These are phyloP conservation scores for Eupithecia dodoneata DNA, from an alignment of 2,888 invertebrate genomes.

Conservation along the genomic window DNA sequence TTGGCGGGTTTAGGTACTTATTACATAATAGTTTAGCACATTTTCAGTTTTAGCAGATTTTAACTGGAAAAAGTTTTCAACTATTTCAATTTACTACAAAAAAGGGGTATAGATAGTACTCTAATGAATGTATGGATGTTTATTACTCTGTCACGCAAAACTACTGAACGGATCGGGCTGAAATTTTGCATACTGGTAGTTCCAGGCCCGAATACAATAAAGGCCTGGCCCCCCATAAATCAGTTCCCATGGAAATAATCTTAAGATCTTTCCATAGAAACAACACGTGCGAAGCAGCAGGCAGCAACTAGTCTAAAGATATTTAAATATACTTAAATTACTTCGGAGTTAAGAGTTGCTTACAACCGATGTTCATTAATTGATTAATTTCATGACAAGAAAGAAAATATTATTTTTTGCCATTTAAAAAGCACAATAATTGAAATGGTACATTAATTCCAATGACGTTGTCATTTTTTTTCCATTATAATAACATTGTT, in stretches of 20 bases:
- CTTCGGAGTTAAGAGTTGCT: background rate
- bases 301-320: too few relatives aligned
- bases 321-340: background rate
- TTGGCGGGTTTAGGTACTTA: background rate
- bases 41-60: background rate
- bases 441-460: background rate
- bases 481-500: background rate
- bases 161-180: too few relatives aligned
- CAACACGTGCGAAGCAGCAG: too few relatives aligned
- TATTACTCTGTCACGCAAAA: too few relatives aligned
- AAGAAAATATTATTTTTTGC: background rate
- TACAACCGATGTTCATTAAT: background rate
- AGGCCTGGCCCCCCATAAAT: too few relatives aligned
- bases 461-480: background rate
- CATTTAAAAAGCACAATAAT: background rate
- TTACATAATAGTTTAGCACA: background rate
- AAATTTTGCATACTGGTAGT: too few relatives aligned
- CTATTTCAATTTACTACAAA: background rate
- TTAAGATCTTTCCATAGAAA: too few relatives aligned
- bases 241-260: too few relatives aligned
- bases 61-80: background rate
- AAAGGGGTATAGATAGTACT: too few relatives aligned
- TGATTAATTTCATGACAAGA: background rate
- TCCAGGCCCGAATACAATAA: too few relatives aligned
- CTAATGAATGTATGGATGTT: too few relatives aligned